Conservation (phyloP, 2,113 vertebrate genomes). For the Podiceps cristatus region DNA sequence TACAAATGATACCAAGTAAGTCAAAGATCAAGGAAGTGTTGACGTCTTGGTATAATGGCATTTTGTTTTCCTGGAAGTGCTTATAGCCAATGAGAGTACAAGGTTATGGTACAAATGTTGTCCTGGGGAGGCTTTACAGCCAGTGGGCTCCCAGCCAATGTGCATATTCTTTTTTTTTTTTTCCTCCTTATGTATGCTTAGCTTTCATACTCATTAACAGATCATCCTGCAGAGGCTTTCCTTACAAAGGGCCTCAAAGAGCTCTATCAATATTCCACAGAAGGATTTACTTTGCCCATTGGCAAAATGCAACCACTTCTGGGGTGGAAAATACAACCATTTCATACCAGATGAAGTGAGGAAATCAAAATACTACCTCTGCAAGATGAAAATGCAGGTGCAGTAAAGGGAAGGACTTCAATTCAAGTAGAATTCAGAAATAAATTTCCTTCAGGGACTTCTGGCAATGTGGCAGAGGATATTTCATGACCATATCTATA, state of each 20-base stretch:
- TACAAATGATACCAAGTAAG: background rate
- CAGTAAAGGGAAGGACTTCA: background rate
- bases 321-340: background rate
- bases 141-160: background rate
- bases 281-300: background rate
- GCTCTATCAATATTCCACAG: background rate
- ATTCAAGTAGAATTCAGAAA: background rate
- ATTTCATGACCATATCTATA: background rate
- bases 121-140: background rate
- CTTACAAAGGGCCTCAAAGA: background rate
- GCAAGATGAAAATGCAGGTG: background rate
- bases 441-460: background rate
- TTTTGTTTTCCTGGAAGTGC: background rate
- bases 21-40: background rate
- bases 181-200: background rate
- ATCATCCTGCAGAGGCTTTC: background rate
- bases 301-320: background rate
- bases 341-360: background rate
- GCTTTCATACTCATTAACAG: background rate
- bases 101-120: background rate
- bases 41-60: background rate
- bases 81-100: background rate
- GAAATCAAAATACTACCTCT: background rate
- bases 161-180: background rate
- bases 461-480: background rate